Conservation (phyloP, 2,113 vertebrate species). For the Scytalopus superciliaris region DNA sequence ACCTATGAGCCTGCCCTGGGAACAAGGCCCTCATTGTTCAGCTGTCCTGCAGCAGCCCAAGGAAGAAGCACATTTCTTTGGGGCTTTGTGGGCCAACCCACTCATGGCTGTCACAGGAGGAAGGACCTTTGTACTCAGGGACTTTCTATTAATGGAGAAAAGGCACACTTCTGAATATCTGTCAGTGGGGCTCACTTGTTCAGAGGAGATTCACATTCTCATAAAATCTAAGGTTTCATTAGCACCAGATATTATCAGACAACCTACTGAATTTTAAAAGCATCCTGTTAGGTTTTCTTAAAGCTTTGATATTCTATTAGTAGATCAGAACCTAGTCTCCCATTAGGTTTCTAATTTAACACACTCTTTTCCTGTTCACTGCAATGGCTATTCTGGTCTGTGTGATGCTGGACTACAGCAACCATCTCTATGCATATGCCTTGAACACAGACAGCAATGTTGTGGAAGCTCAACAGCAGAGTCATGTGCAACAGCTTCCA, state of each 20-base stretch:
- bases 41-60: background rate
- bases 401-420: background rate
- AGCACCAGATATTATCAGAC: slow-evolving; percentile 2
- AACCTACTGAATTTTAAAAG: slow-evolving; percentile 39
- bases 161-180: background rate
- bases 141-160: background rate
- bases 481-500: background rate
- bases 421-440: accelerated
- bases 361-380: background rate
- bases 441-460: accelerated
- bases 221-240: slow-evolving; percentile 49
- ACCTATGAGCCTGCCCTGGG: background rate
- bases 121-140: background rate
- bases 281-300: background rate
- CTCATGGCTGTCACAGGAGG: background rate
- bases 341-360: slow-evolving; percentile 7
- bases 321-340: slow-evolving; percentile 2
- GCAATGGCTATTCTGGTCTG: background rate
- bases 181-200: background rate
- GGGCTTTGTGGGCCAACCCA: background rate
- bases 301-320: slow-evolving; percentile 36
- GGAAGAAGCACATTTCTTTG: background rate
- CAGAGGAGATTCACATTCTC: background rate
- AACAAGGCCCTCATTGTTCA: slow-evolving; percentile 57
- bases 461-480: background rate